These are phyloP conservation scores for Capromys pilorides DNA, from an alignment of 2,797 vertebrate species.

Conservation along the genomic window DNA sequence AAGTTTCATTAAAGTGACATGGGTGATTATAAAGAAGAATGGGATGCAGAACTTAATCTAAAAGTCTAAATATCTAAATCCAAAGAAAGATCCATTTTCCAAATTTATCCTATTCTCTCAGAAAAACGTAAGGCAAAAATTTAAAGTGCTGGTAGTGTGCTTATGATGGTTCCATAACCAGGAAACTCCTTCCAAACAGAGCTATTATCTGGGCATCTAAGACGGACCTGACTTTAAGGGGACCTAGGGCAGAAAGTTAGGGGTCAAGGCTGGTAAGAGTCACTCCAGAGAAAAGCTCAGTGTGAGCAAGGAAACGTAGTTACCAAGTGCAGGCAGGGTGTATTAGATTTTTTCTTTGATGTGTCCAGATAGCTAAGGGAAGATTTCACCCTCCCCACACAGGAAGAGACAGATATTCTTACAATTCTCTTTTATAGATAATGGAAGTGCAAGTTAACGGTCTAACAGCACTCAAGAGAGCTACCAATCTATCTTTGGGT, in stretches of 20 bases:
- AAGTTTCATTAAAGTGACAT: conserved; percentile 23
- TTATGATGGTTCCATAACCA: not conserved
- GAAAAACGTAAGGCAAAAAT: not conserved
- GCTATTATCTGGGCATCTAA: not conserved
- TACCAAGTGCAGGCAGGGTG: not conserved
- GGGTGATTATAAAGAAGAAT: conserved; percentile 14
- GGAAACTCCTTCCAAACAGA: not conserved
- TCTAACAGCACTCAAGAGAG: too few species aligned
- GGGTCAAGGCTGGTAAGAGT: not conserved
- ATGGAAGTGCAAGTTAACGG: too few species aligned
- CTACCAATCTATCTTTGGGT: not conserved
- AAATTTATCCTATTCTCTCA: not conserved
- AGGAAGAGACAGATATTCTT: too few species aligned
- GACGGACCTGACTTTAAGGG: not conserved
- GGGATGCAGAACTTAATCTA: not conserved
- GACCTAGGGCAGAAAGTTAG: not conserved
- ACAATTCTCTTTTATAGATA: too few species aligned
- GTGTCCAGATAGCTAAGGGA: not conserved
- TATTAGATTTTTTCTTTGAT: not conserved
- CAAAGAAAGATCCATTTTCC: not conserved
- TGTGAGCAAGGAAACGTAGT: not conserved
- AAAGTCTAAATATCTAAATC: not conserved
- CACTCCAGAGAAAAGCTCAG: too few species aligned
- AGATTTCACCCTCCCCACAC: not conserved
- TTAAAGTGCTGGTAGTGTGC: not conserved